Base-by-base conservation (phyloP, 1,140 invertebrate genomes). In the Hylyphantes graminicola region DNA sequence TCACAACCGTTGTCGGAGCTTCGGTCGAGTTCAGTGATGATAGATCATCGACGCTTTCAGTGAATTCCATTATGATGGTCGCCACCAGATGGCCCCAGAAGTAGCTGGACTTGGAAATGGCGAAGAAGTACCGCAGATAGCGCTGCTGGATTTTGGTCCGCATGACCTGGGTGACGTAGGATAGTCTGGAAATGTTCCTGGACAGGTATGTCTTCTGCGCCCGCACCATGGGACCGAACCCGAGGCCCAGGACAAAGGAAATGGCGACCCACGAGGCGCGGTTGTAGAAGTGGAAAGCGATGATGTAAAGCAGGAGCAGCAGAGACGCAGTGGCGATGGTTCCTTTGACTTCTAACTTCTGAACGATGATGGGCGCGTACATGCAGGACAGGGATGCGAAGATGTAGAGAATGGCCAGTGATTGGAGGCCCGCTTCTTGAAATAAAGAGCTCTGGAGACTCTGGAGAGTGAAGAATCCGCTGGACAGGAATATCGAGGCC, bases 381-480 rank as follows among this genome's bases (percentile, higher is more conserved):
- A 86, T 55, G 19, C 57, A 61, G 0, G 87, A 87, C 13, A 87
- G 19, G 0, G 79, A 70, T n/a, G 68, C 78, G 11, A 84, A 72
- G 15, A 68, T 17, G 50, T 87, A 87, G 0, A 86, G 19, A 7
- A 81, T 57, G 12, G 68, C 61, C 9, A 87, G 70, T 6, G 82
- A 48, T 48, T 79, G 61, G 9, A 78, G 3, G 8, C 87, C 87
- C 15, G 64, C 75, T 13, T 17, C 19, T 19, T 61, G 55, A 73
- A 86, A 87, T 9, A 87, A n/a, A 9, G 87, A 85, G 51, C 78
- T 86, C 15, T 86, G 83, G 11, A 87, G 53, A 55, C 64, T 79
- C 15, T 85, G 75, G 0, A 87, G 54, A 19, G 76, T 78, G 5
- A 67, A 76, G 54, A 87, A 83, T 15, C 79, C 74, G n/a, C 85